Base-by-base conservation (phyloP, 2,888 invertebrate species). In the Ephialtes manifestator region DNA sequence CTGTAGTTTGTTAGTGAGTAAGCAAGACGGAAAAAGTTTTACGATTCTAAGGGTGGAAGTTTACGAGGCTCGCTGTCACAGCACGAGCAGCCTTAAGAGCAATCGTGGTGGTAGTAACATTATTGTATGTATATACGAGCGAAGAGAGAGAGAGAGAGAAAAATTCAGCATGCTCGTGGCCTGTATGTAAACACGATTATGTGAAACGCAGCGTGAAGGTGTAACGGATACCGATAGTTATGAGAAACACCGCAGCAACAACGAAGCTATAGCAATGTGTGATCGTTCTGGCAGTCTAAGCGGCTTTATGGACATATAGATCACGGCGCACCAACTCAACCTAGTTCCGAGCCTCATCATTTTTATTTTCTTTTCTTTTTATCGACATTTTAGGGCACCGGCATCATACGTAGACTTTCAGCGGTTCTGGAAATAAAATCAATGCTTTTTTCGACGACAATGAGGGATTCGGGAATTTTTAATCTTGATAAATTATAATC, bases 61-160 rank as follows among this genome's bases (percentile, higher is more conserved):
- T 88, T 88, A 88, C 88, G 88, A 88, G 87, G 75, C 77, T 83
- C 80, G 83, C 87, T 87, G 88, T 86, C 85, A 84, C 86, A 85
- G 86, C 83, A 84, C 84, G 78, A 81, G 81, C 71, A 31, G 53
- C 60, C 76, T 77, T 71, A 60, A 78, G 76, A 77, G 83, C 80
- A 77, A 83, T 81, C 81, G 76, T 70, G 46, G 76, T 74, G 70
- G 70, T 65, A 58, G 83, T 58, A 53, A 72, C 58, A 77, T 78
- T 43, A 60, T 84, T 76, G 81, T 74, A 81, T 84, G 81, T 81
- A 82, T 20, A 67, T 10, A 78, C 68, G 53, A 39, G n/a, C 31
- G 68, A 72, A 60, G 70, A 48, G 81, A 74, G 60, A 46, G 84
- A 84, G 81, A 68, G 53, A 35, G 81, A 81, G 81, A 86, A 72